Evolutionary conservation across 2,113 vertebrate genomes (phyloP), one percentile per base, ranked within the genome.

Genomic region (Podiceps cristatus): DNA sequence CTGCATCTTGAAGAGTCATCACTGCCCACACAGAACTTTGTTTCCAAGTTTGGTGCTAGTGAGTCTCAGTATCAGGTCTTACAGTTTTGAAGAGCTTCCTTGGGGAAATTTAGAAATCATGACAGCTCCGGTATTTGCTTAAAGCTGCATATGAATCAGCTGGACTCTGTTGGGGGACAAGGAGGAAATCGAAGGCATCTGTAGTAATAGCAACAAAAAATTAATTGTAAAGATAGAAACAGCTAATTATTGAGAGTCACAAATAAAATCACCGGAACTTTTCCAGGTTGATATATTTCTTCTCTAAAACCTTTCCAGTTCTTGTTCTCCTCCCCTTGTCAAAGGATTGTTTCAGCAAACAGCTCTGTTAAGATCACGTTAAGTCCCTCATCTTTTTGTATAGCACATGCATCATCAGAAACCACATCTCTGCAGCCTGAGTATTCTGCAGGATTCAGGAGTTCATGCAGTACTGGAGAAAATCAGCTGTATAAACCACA

Each of bases 1-100:
- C 64, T 89, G 92, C 89, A 96, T 92, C 90, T 91, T 84, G 60
- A 96, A 93, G 52, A 96, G 68, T 84, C 95, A 94, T 84, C 10
- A 2, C 42, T 88, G 75, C 76, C 79, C 90, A 88, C 76, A 88
- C 66, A 84, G 78, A 85, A 73, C 85, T 92, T 95, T 92, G 63
- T 88, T 95, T 93, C 90, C 49, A 53, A 78, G 67, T 94, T 93
- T 92, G 45, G 55, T 93, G 73, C 85, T 96, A 94, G 86, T 96
- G 97, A 95, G 77, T 93, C 75, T 93, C 76, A 66, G 82, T 88
- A 94, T 93, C 16, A 9, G 84, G 93, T 96, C 94, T 97, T 96
- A 96, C 73, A 92, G 87, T 94, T 96, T 93, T 91, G 52, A 95
- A 96, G 95, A 93, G 86, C 83, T 90, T 92, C 94, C 94, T 91